Base-by-base conservation (phyloP, 2,113 vertebrate genomes). In the Casuarius casuarius region DNA sequence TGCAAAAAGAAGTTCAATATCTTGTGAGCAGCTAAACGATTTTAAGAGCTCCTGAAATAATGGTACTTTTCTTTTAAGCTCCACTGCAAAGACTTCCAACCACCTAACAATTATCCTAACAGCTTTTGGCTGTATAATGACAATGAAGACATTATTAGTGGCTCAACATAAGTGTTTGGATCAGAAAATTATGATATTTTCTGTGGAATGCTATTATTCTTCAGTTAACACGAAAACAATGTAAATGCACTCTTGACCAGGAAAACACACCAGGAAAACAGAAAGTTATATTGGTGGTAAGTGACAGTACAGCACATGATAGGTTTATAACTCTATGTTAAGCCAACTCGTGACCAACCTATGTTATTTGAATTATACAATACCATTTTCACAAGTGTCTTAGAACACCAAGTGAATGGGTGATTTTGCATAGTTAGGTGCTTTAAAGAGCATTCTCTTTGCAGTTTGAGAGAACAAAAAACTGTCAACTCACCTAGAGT, bases 1-100 rank as follows among this genome's bases (percentile, higher is more conserved):
- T 92, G 51, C 70, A 94, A 97, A 96, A 95, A 65, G 6, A 40
- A 70, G 44, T 85, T 93, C 21, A 87, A 42, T 89, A 66, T n/a
- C 91, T 97, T 86, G 90, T 84, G 58, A 40, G 63, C 76, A 84
- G 59, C 5, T 66, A 85, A 89, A 75, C 21, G 75, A 87, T 92
- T 93, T 81, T 80, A 90, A 78, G 49, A 93, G 44, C 62, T 95
- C 44, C 80, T 91, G 74, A 87, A 92, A 94, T 1, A 95, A 67
- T 19, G n/a, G 9, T 31, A 71, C 22, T 85, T 89, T 96, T 70
- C 79, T 51, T 87, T 28, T 54, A 77, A 95, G 15, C 15, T 52
- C 87, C 13, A 48, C 21, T 25, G 23, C 18, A 67, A 63, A 77
- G 58, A 33, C n/a, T 84, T 78, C 33, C 26, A 78, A 5, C 0